Evolutionary conservation across 2,797 vertebrate species (phyloP), one percentile per base, ranked within the genome.

Genomic region (Gila robusta): DNA sequence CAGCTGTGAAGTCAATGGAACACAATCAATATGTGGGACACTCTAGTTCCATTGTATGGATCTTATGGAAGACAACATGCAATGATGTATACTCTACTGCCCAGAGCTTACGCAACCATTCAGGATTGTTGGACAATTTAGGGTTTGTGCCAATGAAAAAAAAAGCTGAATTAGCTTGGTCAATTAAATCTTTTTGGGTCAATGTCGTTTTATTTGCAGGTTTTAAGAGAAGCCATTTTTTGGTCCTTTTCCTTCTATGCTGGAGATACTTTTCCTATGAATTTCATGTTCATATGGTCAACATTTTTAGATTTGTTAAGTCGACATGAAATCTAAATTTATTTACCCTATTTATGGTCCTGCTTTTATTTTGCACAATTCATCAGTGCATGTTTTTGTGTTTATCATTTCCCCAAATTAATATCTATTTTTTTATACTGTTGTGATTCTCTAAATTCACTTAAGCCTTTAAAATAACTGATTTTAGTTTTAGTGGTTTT

Each of bases 21-120:
- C 78, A 70, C 71, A 82, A 67, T 87, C 62, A 78, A 84, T 82
- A 84, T 86, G 59, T 81, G 72, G 80, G 11, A 82, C 79, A 71
- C 10, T 70, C 23, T 74, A 6, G 44, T 49, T 62, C 67, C 44
- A 82, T 78, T 67, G 59, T 62, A 80, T 85, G 49, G 54, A 37
- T 77, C 78, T 47, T 87, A 21, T 67, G 11, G 44, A 73, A 80
- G 82, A 80, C 81, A 56, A 26, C 59, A 41, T 73, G 66, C 49
- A 32, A 21, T 78, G 28, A 32, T 28, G 5, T 52, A 35, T 81
- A 21, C 6, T 52, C 19, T 69, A 35, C 28, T 83, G 82, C 17
- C n/a, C n/a, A 59, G 6, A 70, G 49, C 19, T 78, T 21, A 37
- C 4, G 0, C 11, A 37, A 47, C 7, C 64, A 19, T 47, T 70